Evolutionary conservation across 2,888 invertebrate genomes (phyloP), one percentile per base, ranked within the genome.

Genomic region (Leptopterna dolabrata): DNA sequence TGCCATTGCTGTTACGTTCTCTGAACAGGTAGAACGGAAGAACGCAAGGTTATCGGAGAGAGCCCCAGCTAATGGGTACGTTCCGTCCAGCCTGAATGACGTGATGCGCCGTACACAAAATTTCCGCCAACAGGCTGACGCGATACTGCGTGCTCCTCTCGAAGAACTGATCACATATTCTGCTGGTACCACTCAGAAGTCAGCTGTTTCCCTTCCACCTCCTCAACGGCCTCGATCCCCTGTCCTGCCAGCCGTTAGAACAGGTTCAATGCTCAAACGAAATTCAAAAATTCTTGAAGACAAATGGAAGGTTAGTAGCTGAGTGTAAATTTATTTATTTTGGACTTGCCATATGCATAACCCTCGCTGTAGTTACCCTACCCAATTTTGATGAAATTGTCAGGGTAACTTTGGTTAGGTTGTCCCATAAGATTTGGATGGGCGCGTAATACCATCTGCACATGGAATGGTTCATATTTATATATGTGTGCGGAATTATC

Each of bases 221-320:
- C 51, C 76, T 27, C 30, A 19, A 9, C 71, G 88, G 36, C 13
- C 89, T 14, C 24, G 63, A 13, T 89, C 89, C 3, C 89, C 89
- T 4, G 88, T 88, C n/a, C 47, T 89, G 24, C 89, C 89, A 36
- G 88, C 89, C 43, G 78, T 89, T 47, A 81, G 87, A 27, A 89
- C 88, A 14, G 88, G 87, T 30, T 76, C 86, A 16, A 70, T 88
- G 7, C 70, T 86, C 16, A 86, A 85, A 27, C 47, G 80, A 16
- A 89, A 89, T 80, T 82, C 87, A n/a, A 86, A 70, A 70, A 63
- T 88, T 29, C 83, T 89, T 19, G 87, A 89, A 30, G 87, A 89
- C 19, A 89, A 89, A 84, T 88, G 88, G 88, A 71, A 86, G 86
- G 88, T 88, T 63, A 45, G 36, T 36, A 36, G 13, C 14, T 71